Evolutionary conservation across 2,888 invertebrate species (phyloP).

Genomic region (Peribatodes rhomboidaria): DNA sequence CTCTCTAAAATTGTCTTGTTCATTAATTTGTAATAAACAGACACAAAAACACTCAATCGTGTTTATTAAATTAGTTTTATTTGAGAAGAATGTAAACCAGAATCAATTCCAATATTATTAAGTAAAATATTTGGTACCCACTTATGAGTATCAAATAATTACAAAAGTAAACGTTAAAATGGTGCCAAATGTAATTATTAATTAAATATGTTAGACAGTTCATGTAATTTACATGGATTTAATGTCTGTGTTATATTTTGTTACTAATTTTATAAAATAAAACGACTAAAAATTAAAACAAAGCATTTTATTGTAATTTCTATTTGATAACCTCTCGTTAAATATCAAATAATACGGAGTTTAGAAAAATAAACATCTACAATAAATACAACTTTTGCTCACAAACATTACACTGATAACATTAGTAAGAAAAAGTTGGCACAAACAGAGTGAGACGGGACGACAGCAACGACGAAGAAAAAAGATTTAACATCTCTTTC

Average conservation of each 20-base stretch:
- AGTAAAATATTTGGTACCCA: not conserved
- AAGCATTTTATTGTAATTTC: constrained; percentile 78
- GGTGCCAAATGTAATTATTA: not conserved
- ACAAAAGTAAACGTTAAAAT: not conserved
- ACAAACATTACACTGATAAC: constrained; percentile 39
- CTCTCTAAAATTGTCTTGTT: not conserved
- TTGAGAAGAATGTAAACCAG: not conserved
- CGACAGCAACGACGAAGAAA: constrained; percentile 41
- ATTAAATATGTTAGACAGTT: not conserved
- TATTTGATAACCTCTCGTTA: constrained; percentile 71
- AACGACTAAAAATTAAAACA: constrained; percentile 63
- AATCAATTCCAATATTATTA: not conserved
- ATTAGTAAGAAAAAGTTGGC: constrained; percentile 38
- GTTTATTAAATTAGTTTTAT: not conserved
- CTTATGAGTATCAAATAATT: not conserved
- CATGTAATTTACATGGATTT: not conserved
- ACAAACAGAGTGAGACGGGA: constrained; percentile 40
- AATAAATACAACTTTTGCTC: constrained; percentile 73
- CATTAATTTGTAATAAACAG: not conserved
- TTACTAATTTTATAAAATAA: constrained; percentile 40
- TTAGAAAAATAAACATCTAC: constrained; percentile 84
- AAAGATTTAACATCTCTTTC: constrained; percentile 29
- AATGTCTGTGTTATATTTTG: not conserved
- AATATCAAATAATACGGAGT: constrained; percentile 68
- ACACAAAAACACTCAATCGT: no score